Percentiles rank a stretch among this genome's conserved stretches.
Evolutionary conservation across 2,113 vertebrate species (phyloP).

Genomic region (Deroptyus accipitrinus): DNA sequence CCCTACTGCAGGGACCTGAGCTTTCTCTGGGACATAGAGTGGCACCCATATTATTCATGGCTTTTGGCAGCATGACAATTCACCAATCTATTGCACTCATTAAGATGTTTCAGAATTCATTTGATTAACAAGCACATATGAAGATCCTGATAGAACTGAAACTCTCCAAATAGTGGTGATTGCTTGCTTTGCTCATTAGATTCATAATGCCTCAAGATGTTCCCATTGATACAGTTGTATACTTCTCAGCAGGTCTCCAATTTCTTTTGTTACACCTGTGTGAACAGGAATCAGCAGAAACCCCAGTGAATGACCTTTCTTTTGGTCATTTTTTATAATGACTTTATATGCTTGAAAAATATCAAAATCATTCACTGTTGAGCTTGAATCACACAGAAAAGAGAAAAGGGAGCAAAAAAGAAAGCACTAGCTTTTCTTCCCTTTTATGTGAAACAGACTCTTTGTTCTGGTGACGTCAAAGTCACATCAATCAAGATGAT

Average conservation of each 20-base stretch:
- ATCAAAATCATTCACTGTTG: not conserved
- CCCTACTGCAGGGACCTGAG: not conserved
- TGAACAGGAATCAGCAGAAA: not conserved
- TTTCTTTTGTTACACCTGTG: not conserved
- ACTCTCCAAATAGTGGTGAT: not conserved
- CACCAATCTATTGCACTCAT: not conserved
- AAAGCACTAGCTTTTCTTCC: not conserved
- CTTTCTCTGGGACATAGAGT: not conserved
- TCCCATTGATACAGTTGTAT: not conserved
- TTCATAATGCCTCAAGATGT: not conserved
- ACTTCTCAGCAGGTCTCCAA: not conserved
- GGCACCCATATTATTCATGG: accelerated
- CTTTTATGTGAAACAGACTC: not conserved
- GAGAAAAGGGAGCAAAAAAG: not conserved
- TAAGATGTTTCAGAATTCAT: not conserved
- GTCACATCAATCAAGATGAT: not conserved
- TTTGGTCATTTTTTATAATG: not conserved
- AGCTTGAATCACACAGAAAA: not conserved
- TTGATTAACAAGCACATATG: not conserved
- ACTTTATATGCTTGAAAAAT: not conserved
- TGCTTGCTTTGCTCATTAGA: not conserved
- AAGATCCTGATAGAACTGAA: not conserved
- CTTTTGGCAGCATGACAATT: not conserved
- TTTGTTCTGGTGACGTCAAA: not conserved
- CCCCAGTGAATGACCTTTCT: not conserved